Percentiles rank a stretch among this genome's conserved stretches.
Conservation (phyloP, 2,888 invertebrate species). For the Teinopalpus imperialis region DNA sequence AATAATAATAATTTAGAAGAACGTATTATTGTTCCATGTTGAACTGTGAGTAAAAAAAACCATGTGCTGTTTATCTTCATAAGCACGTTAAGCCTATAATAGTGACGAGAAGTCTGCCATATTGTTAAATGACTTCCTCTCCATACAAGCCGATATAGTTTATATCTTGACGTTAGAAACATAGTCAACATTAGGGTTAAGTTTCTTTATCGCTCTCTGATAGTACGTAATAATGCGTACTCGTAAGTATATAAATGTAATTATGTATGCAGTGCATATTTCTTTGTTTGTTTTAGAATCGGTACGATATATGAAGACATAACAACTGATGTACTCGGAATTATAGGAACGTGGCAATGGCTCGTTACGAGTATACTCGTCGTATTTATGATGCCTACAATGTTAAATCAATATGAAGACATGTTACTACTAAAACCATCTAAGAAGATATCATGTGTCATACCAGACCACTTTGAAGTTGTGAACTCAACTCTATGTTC, state of each 20-base stretch:
- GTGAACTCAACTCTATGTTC: constrained; percentile 53
- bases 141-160: too few species aligned
- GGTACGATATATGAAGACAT: constrained; percentile 71
- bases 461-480: constrained; percentile 39
- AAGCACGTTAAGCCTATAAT: too few species aligned
- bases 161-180: too few species aligned
- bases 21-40: background rate
- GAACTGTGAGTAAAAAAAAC: background rate
- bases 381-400: constrained; percentile 46
- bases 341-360: constrained; percentile 71
- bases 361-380: constrained; percentile 58
- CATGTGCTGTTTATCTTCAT: too few species aligned
- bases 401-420: constrained; percentile 63
- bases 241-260: too few species aligned
- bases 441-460: constrained; percentile 44
- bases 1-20: background rate
- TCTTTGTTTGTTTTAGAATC: constrained; percentile 44
- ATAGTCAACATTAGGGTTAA: too few species aligned
- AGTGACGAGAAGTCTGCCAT: too few species aligned
- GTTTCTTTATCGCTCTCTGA: too few species aligned
- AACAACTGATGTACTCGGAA: constrained; percentile 66
- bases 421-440: constrained; percentile 54
- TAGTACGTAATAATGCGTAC: too few species aligned
- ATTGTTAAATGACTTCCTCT: too few species aligned
- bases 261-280: too few species aligned